Evolutionary conservation across 2,797 vertebrate species (phyloP).

Genomic region (Mus caroli): DNA sequence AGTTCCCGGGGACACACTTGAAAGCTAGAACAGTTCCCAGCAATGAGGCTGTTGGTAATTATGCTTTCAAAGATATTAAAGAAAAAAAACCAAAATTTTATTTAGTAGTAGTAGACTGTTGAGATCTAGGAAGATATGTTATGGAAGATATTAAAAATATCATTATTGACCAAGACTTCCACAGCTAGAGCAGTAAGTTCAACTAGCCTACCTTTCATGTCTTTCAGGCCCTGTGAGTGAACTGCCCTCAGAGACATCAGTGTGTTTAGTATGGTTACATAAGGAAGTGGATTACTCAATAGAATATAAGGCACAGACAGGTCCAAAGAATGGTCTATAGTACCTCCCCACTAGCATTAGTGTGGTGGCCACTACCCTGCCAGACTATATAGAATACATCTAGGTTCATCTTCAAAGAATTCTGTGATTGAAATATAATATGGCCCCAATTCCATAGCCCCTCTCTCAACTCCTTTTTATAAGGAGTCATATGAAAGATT

Average conservation of each 20-base stretch:
- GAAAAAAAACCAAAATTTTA: not conserved
- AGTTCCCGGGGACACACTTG: not conserved
- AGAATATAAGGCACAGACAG: not conserved
- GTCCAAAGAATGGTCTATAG: not conserved
- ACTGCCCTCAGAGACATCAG: not conserved
- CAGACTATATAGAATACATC: not conserved
- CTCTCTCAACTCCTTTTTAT: not conserved
- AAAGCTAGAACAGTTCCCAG: not conserved
- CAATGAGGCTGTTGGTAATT: not conserved
- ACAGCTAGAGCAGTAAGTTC: not conserved
- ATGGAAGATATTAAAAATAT: not conserved
- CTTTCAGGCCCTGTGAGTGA: not conserved
- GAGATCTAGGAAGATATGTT: not conserved
- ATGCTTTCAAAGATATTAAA: not conserved
- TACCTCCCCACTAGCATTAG: not conserved
- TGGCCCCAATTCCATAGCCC: not conserved
- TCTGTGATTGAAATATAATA: not conserved
- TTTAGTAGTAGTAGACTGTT: not conserved
- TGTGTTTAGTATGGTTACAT: not conserved
- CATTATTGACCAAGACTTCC: not conserved
- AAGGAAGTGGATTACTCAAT: not conserved
- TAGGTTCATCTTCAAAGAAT: not conserved
- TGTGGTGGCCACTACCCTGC: not conserved
- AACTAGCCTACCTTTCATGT: not conserved
- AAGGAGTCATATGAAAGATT: not conserved